Base-by-base conservation (phyloP, 2,113 vertebrate genomes). In the Pelvicachromis taeniatus region DNA sequence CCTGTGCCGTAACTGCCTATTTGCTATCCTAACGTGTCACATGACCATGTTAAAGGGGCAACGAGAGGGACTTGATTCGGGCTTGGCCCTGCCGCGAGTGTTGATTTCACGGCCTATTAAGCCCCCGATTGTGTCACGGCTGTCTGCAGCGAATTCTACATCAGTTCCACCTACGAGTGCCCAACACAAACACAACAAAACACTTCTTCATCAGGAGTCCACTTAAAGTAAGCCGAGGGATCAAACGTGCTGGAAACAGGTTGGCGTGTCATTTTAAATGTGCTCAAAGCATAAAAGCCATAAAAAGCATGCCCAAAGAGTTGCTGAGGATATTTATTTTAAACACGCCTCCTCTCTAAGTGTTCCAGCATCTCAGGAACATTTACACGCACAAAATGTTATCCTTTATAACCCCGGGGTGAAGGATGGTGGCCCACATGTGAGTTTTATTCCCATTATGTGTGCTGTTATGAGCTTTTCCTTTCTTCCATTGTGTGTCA, bases 91-190 rank as follows among this genome's bases (percentile, higher is more conserved):
- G 81, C 78, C 31, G 78, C 6, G 40, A 84, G 63, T 88, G 88
- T 88, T 91, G 91, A 92, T 93, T 94, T 94, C 92, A 93, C 13
- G 85, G 88, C 65, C 83, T 82, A 89, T 94, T 93, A 90, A 63
- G 59, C 45, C 1, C 40, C 17, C 89, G 88, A 92, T 92, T 92
- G 90, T 63, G 82, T 80, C 54, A 45, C 78, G 6, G 59, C 80
- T 50, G 85, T 87, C 85, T 85, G 87, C 87, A 63, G 81, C 79
- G 75, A 87, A 88, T 87, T 85, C 77, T 8, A 77, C 90, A 89
- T 88, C 85, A 59, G 80, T 89, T 89, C 84, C 87, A 82, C 83
- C 83, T 50, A 35, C 53, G 9, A 81, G 59, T 31, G 58, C 73
- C 50, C 53, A 6, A 78, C 9, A 13, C 50, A 79, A 54, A 50